Conservation (phyloP, 2,113 vertebrate species). For the Urocolius indicus region DNA sequence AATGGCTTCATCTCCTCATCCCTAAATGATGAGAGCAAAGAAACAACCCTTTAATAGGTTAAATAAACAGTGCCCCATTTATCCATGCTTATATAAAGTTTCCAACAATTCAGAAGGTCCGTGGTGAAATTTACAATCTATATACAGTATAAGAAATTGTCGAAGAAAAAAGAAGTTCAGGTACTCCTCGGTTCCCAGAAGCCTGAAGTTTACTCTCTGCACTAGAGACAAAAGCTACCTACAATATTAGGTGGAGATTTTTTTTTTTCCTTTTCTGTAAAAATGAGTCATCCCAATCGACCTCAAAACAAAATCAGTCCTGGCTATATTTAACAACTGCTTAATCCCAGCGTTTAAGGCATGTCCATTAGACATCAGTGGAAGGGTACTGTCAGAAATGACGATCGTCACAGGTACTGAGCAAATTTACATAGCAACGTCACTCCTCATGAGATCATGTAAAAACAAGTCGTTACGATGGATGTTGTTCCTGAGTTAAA, state of each 20-base stretch:
- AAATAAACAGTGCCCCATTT: slow-evolving; percentile 61
- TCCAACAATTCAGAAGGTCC: slow-evolving; percentile 33
- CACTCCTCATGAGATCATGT: not conserved
- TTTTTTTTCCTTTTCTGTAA: not conserved
- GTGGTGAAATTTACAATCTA: not conserved
- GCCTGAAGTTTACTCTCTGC: not conserved
- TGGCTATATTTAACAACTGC: not conserved
- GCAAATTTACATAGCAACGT: slow-evolving; percentile 3
- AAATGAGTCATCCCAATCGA: not conserved
- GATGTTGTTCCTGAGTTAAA: slow-evolving; percentile 73
- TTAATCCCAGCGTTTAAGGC: slow-evolving; percentile 59
- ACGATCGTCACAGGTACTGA: not conserved
- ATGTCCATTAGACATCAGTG: slow-evolving; percentile 29
- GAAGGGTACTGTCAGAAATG: slow-evolving; percentile 23
- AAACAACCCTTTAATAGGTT: slow-evolving; percentile 57
- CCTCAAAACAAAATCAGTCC: not conserved
- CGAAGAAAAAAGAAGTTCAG: slow-evolving; percentile 15
- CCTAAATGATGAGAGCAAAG: slow-evolving; percentile 62
- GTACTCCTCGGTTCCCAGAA: slow-evolving; percentile 6
- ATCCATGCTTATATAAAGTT: slow-evolving; percentile 24
- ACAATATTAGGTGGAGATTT: not conserved
- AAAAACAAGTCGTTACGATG: not conserved
- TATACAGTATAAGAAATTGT: slow-evolving; percentile 28
- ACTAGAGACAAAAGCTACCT: not conserved
- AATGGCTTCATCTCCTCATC: slow-evolving; percentile 70